Evolutionary conservation across 2,113 vertebrate species (phyloP).

Genomic region (Spea multiplicata): DNA sequence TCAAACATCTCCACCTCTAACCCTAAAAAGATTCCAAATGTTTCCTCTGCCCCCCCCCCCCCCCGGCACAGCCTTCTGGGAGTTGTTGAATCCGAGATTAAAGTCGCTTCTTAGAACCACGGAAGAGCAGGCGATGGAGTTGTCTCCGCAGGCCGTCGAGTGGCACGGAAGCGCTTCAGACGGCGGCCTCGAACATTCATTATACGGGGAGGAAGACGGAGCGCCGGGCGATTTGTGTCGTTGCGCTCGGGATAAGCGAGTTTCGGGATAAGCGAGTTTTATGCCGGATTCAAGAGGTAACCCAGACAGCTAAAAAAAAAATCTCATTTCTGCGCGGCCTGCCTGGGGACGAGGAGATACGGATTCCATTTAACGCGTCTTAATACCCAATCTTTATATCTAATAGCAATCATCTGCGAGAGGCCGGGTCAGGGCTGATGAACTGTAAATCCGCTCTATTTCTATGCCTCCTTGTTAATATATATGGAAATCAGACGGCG

Average conservation of each 20-base stretch:
- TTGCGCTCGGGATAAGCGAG: not conserved
- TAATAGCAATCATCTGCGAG: conserved; percentile 32
- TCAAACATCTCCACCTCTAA: too few relatives aligned
- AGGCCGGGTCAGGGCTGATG: conserved; percentile 29
- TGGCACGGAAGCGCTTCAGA: too few relatives aligned
- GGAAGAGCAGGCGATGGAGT: too few relatives aligned
- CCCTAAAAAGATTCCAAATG: too few relatives aligned
- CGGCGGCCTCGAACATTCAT: not conserved
- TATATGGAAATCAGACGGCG: conserved; percentile 43
- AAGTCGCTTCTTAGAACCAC: too few relatives aligned
- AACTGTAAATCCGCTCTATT: conserved; percentile 35
- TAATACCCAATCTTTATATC: conserved; percentile 42
- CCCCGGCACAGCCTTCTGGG: too few relatives aligned
- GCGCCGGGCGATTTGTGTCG: not conserved
- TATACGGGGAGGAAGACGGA: not conserved
- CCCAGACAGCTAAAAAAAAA: not conserved
- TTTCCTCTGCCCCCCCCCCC: too few relatives aligned
- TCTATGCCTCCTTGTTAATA: conserved; percentile 31
- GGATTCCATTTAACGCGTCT: conserved; percentile 21
- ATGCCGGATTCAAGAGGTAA: conserved; percentile 1
- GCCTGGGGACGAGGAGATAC: conserved; percentile 17
- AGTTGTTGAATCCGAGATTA: too few relatives aligned
- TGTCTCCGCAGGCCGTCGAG: too few relatives aligned
- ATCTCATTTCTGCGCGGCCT: conserved; percentile 17
- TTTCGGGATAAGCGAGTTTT: too few relatives aligned